Base-by-base conservation (phyloP, 2,888 invertebrate species). In the Eupithecia centaureata region DNA sequence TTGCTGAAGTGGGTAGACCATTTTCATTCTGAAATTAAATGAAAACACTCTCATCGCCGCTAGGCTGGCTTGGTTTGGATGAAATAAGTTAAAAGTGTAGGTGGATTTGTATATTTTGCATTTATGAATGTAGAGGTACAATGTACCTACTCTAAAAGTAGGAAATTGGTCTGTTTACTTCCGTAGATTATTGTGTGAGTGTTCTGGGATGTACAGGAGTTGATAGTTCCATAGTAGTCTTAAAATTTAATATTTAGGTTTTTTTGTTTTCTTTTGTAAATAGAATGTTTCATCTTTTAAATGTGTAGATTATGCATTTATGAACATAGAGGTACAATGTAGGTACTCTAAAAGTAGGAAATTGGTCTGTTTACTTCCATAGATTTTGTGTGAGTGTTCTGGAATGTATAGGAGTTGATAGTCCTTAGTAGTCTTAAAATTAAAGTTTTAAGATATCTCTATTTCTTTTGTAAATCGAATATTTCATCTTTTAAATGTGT, bases 1-100 rank as follows among this genome's bases (percentile, higher is more conserved):
- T 88, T 82, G 85, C 84, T 84, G 85, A 85, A 82, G 86, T 87
- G 86, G 83, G 85, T 77, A 82, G 82, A 82, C 85, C 86, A 86
- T 88, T 89, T 56, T 90, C 78, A 81, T 84, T 82, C 82, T 85
- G 85, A 90, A 90, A 91, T 91, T 86, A 88, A 91, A 91, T 76
- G 90, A 91, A 90, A 91, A 90, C 90, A 90, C 86, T 84, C 79
- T 74, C 77, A 80, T 76, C 75, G 74, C 73, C 68, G 68, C 77
- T 73, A 76, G 76, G 72, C 74, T 76, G 73, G 73, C 70, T 70
- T 79, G 78, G 79, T 78, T 74, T 76, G 61, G 76, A 72, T 68
- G 71, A 77, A 81, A 81, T 80, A 81, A 75, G 54, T 51, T 22
- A 61, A 63, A 65, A 61, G 63, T 57, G 59, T 56, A 61, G 56